Base-by-base conservation (phyloP, 2,797 vertebrate species). In the Syndactyla subalaris region DNA sequence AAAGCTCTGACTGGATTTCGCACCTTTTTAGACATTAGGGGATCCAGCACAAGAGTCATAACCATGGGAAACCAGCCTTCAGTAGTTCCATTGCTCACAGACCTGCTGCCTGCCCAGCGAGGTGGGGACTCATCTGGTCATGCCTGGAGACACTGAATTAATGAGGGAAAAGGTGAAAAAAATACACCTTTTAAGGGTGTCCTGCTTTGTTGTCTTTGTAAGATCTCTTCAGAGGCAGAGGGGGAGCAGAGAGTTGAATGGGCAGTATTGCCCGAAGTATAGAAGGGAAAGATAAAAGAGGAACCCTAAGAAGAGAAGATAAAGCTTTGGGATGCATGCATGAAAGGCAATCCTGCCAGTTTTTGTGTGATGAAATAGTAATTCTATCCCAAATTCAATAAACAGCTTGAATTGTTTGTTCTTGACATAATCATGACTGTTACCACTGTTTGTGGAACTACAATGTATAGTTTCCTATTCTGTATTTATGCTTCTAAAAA, bases 11-110 rank as follows among this genome's bases (percentile, higher is more conserved):
- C 91, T 95, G 82, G 41, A 46, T 96, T 95, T 96, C 68, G 89
- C 89, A 89, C 91, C 91, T 92, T 94, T 61, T 94, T 85, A 93
- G 78, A 68, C 82, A n/a, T 91, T 13, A 83, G 81, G 54, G 72
- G 65, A 95, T 95, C 78, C 85, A 91, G 85, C 72, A 43, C 57
- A 73, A 70, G 78, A 89, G 87, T 93, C 61, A 80, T 30, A 88
- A 78, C 75, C 21, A 2, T 92, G 92, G 89, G 89, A 94, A 95
- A 89, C 29, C 89, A 92, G 67, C 30, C 75, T 96, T 94, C 82
- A 92, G 72, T 89, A 88, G 94, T 95, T 96, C 94, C 81, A 88
- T 89, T 96, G 89, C 93, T 89, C 84, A 94, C 75, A 86, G 65
- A 68, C 49, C 46, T 89, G n/a, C 89, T 77, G 80, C n/a, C 54